Evolutionary conservation across 2,888 invertebrate genomes (phyloP), one percentile per base, ranked within the genome.

Genomic region (Galeruca laticollis): DNA sequence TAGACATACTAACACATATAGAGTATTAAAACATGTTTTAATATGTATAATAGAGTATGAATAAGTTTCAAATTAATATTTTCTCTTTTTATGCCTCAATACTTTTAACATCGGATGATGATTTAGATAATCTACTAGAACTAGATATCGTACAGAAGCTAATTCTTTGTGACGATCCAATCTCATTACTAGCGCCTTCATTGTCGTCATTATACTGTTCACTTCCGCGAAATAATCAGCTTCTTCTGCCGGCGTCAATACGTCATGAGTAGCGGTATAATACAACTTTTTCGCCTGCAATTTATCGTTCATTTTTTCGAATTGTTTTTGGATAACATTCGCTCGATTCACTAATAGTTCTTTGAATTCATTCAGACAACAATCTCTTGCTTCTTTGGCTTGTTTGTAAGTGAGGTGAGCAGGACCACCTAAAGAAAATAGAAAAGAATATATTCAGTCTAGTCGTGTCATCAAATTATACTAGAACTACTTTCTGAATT

Each of bases 331-430:
- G 26, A 94, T 88, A 40, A 88, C 83, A 72, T 89, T 90, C 15
- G 93, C 91, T 49, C 93, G 85, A 0, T 87, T 86, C 4, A 92
- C 84, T 71, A 91, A 88, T 37, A 88, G 87, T 0, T 88, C 84
- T 78, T 91, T 92, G 76, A 92, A 91, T 80, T 94, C 93, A 62
- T 87, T 87, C 51, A 94, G 84, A 72, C 94, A 94, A 4, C 88
- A 80, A 0, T 88, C 83, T 13, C 87, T 88, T 37, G 90, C 86
- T 60, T 87, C 84, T 0, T 85, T 49, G 0, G 89, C 87, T 52
- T 90, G 83, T 0, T 83, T 21, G 11, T 69, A 68, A 0, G 81
- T 77, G 15, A 89, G 83, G 37, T 83, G 84, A 0, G 84, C 82
- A 0, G 88, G 86, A 43, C 88, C 87, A 26, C 56, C 56, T 57